Base-by-base conservation (phyloP, 2,888 invertebrate species). In the Fragum whitleyi region DNA sequence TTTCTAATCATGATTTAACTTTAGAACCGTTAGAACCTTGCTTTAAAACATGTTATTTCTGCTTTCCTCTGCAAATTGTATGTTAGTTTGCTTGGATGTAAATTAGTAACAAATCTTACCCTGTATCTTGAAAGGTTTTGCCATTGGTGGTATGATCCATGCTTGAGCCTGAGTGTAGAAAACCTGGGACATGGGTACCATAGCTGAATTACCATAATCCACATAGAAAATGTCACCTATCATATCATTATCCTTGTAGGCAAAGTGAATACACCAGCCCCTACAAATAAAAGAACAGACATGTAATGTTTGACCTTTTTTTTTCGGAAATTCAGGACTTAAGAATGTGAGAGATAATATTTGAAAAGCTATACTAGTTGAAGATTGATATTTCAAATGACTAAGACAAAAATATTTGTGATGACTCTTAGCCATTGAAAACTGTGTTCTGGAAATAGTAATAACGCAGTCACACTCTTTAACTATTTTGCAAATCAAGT, bases 161-260 rank as follows among this genome's bases (percentile, higher is more conserved):
- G 77, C 14, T 2, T 28, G 7, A 0, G 62, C 9, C 2, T 67
- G 32, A 1, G 73, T 57, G n/a, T 6, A 39, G 26, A 70, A 69
- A 0, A 76, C 65, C 21, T 87, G 74, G 9, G 14, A 11, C 28
- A 42, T 70, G 3, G 74, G 69, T 0, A 81, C 21, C 14, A 71
- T 32, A n/a, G 69, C 68, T n/a, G 57, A 74, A 59, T 87, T 87
- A 5, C 87, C 87, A 65, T 86, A 87, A 53, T 87, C 87, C 9
- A 87, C 42, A 65, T 77, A 87, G 3, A 87, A 59, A 1, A 87
- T 72, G 39, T 85, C 84, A 16, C 62, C 69, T 28, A 65, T 53
- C 5, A 70, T 70, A 14, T 71, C 29, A 1, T 72, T 73, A 23
- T 76, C 75, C 26, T 53, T 72, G 5, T 69, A 28, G 9, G 51